phyloP scores from a whole-genome alignment of 1,140 invertebrate species.

The Euwallacea similis region DNA sequence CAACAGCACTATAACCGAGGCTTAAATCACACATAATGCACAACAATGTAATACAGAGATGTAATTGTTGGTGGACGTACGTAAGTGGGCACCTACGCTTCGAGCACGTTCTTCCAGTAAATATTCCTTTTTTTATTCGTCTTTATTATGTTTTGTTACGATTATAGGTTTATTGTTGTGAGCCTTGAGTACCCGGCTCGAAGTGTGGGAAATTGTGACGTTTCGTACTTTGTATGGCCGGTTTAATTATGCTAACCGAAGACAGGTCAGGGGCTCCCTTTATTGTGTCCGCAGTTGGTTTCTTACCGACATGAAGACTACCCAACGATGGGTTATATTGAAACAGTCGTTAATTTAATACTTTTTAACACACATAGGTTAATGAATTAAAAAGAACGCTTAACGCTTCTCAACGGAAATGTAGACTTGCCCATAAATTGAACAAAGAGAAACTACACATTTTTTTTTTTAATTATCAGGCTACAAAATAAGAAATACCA shows the following conservation, averaged over 20 bases:
- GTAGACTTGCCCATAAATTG: too few relatives aligned
- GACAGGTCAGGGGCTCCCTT: background rate
- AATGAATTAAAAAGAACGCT: too few relatives aligned
- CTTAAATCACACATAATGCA: constrained; percentile 16
- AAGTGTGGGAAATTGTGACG: constrained; percentile 37
- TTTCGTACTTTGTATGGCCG: constrained; percentile 23
- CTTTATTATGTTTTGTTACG: constrained; percentile 30
- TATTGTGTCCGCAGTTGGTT: too few relatives aligned
- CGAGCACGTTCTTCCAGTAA: constrained; percentile 31
- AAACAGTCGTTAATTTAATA: too few relatives aligned
- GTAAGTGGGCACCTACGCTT: constrained; percentile 28
- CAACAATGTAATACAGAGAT: constrained; percentile 30
- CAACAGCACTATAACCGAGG: constrained; percentile 15
- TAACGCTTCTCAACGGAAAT: too few relatives aligned
- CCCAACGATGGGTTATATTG: too few relatives aligned
- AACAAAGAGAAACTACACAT: too few relatives aligned
- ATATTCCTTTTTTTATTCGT: constrained; percentile 31
- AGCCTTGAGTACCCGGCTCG: constrained; percentile 1
- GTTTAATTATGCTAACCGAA: constrained; percentile 27
- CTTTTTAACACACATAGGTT: too few relatives aligned
- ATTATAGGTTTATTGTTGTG: constrained; percentile 36
- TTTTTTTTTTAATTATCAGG: too few relatives aligned
- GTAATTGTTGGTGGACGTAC: constrained; percentile 31
- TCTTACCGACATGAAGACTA: too few relatives aligned
- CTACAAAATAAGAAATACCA: too few relatives aligned